phyloP scores from a whole-genome alignment of 2,888 invertebrate genomes.

The Sesia apiformis region DNA sequence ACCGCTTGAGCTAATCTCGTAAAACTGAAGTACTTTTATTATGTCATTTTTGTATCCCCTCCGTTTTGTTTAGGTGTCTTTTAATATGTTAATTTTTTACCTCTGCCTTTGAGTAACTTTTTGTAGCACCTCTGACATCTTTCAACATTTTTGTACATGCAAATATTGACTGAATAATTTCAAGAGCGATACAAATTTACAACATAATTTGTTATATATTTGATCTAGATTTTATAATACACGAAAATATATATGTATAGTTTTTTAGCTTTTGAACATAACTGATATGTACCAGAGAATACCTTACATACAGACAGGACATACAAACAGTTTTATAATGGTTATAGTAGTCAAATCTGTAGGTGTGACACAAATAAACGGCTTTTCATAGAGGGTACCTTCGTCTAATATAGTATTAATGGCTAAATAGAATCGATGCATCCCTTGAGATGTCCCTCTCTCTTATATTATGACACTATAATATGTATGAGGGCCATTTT shows the following conservation, averaged over 20 bases:
- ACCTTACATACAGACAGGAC: no score
- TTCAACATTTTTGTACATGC: background rate
- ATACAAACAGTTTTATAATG: no score
- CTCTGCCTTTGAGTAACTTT: background rate
- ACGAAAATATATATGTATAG: no score
- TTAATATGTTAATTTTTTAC: slow-evolving; percentile 44
- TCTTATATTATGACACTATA: slow-evolving; percentile 53
- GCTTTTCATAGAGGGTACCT: slow-evolving; percentile 19
- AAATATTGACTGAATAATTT: background rate
- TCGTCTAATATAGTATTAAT: slow-evolving; percentile 54
- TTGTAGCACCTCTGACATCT: background rate
- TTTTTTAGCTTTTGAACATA: no score
- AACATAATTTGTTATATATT: no score
- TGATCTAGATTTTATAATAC: no score
- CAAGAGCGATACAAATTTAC: no score
- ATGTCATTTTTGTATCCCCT: background rate
- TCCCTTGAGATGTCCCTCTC: slow-evolving; percentile 46
- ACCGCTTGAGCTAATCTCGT: slow-evolving; percentile 42
- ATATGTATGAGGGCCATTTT: slow-evolving; percentile 59
- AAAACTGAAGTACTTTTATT: slow-evolving; percentile 27
- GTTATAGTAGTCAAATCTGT: background rate
- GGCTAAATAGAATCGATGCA: slow-evolving; percentile 55
- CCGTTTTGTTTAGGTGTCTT: slow-evolving; percentile 18
- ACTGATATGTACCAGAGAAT: no score
- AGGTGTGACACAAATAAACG: slow-evolving; percentile 10